Evolutionary conservation across 2,113 vertebrate species (phyloP), one percentile per base, ranked within the genome.

Genomic region (Ovis canadensis): DNA sequence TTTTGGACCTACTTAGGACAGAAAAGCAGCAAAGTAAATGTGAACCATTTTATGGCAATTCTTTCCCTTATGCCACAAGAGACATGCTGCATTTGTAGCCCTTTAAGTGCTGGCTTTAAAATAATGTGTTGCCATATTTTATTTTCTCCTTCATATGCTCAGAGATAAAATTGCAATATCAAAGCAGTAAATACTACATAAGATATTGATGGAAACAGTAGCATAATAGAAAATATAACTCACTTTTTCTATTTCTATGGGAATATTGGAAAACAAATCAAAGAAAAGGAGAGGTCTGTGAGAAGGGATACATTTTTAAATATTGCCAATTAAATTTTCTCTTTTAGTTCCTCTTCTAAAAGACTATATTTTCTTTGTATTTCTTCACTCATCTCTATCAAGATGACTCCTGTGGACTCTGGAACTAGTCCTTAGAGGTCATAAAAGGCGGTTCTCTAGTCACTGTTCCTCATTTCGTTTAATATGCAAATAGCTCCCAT

Each of bases 241-340:
- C 43, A 80, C 9, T 52, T 91, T 94, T 97, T 77, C 45, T 55
- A 31, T 95, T 71, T 64, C 52, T 57, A 67, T 90, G n/a, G 3
- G 13, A 71, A 84, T 95, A 94, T 80, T 95, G 62, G 16, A 94
- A 94, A 97, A 94, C 23, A 97, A 96, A 83, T 90, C 29, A 91
- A 91, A 67, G 31, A 45, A 62, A 93, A 81, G 23, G 50, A 15
- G 19, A 6, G 0, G 78, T 83, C 27, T 71, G 9, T 87, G 52
- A 92, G n/a, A 93, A 81, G 29, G 29, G 25, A 90, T 71, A 48
- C 9, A 57, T 91, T 52, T 52, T 31, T 1, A 43, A 81, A 78
- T 71, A 52, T 29, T 85, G 7, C 36, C 45, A 83, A 57, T 91
- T 62, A 82, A 36, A 60, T 82, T 88, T 93, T 84, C 16, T 80